Percentiles rank a stretch among this genome's conserved stretches.
Evolutionary conservation across 1,140 invertebrate genomes (phyloP).

Genomic region (Nephila pilipes): DNA sequence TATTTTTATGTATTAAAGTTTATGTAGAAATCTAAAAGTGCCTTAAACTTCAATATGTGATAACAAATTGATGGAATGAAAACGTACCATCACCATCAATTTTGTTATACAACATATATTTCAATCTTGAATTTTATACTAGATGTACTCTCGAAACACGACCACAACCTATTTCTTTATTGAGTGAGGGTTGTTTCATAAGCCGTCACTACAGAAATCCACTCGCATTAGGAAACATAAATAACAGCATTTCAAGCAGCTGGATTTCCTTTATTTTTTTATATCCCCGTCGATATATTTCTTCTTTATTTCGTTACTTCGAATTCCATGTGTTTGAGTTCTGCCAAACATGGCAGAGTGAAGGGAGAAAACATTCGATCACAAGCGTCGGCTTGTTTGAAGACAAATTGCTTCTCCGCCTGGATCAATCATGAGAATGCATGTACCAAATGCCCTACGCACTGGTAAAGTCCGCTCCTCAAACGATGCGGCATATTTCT

Average conservation of each 20-base stretch:
- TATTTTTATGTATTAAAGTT: too few relatives aligned
- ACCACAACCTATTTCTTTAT: neutral
- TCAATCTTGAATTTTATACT: too few relatives aligned
- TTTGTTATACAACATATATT: too few relatives aligned
- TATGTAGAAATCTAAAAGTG: too few relatives aligned
- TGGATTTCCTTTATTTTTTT: neutral
- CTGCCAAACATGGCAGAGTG: neutral
- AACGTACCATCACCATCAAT: too few relatives aligned
- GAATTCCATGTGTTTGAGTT: neutral
- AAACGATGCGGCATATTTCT: slow-evolving; percentile 38
- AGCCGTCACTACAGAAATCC: neutral
- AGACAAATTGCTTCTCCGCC: neutral
- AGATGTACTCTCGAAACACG: too few relatives aligned
- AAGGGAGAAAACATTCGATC: slow-evolving; percentile 32
- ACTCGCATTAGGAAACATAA: neutral
- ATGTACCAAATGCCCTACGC: slow-evolving; percentile 29
- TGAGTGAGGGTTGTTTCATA: neutral
- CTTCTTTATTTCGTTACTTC: neutral
- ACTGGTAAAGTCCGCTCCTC: neutral
- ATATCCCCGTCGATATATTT: neutral
- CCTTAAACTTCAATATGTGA: too few relatives aligned
- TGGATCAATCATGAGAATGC: slow-evolving; percentile 5
- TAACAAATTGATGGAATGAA: too few relatives aligned
- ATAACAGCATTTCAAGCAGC: neutral
- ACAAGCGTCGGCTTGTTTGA: slow-evolving; percentile 33